Evolutionary conservation across 2,888 invertebrate genomes (phyloP).

Genomic region (Ornithoptera priamus): DNA sequence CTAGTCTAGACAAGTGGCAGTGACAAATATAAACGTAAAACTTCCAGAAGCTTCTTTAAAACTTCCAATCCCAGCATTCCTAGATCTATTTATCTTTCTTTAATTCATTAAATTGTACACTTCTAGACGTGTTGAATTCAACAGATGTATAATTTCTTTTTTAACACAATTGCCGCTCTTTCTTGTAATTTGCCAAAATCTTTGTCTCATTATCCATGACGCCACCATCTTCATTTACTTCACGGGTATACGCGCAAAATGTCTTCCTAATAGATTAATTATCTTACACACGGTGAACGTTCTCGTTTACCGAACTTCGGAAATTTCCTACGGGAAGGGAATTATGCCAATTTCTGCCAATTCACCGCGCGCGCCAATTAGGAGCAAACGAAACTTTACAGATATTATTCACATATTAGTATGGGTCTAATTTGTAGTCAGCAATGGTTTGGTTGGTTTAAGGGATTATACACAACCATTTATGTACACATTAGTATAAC

Average conservation of each 20-base stretch:
- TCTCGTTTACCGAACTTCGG: constrained; percentile 14
- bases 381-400: constrained; percentile 15
- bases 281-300: constrained; percentile 1
- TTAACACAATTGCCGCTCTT: neutral
- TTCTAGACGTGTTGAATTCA: neutral
- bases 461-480: neutral
- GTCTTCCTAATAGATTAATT: constrained; percentile 4
- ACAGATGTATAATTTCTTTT: neutral
- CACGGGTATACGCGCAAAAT: neutral
- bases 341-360: constrained; percentile 23
- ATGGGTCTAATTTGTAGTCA: constrained; percentile 18
- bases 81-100: too few relatives aligned
- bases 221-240: neutral
- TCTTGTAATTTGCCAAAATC: neutral
- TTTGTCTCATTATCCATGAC: neutral
- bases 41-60: too few relatives aligned
- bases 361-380: constrained; percentile 21
- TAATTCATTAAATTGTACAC: too few relatives aligned
- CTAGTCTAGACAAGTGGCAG: too few relatives aligned
- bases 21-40: too few relatives aligned
- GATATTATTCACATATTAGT: constrained; percentile 9
- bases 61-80: too few relatives aligned
- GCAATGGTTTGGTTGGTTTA: neutral
- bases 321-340: constrained; percentile 17
- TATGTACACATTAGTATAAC: neutral